A percentile compares a stretch with the other conserved stretches of the same genome.
phyloP scores from a whole-genome alignment of 2,888 invertebrate genomes.

The Stictocephala bisonia region DNA sequence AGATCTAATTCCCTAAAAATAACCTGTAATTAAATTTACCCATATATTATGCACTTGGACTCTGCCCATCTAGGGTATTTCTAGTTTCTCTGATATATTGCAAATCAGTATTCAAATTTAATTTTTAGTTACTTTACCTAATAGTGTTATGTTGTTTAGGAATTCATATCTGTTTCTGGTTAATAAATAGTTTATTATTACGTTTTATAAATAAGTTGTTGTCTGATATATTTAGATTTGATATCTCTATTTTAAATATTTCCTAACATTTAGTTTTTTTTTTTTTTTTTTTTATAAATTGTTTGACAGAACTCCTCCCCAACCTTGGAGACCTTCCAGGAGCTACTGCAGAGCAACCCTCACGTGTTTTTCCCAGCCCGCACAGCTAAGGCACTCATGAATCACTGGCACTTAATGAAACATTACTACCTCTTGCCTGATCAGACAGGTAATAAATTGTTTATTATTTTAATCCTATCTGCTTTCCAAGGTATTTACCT shows the following conservation, averaged over 20 bases:
- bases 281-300: no score
- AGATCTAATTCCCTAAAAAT: no score
- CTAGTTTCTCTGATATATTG: no score
- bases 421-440: slow-evolving; percentile 92
- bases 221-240: not conserved
- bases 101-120: no score
- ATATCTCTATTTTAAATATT: not conserved
- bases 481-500: no score
- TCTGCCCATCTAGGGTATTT: no score
- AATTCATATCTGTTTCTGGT: no score
- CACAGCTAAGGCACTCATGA: slow-evolving; percentile 84
- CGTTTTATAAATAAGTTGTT: not conserved
- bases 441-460: slow-evolving; percentile 83
- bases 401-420: slow-evolving; percentile 93
- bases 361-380: slow-evolving; percentile 89
- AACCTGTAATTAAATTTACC: no score
- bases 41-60: no score
- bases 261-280: not conserved
- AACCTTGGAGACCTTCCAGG: slow-evolving; percentile 83
- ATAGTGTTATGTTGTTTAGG: no score
- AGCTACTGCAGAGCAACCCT: slow-evolving; percentile 83
- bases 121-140: no score
- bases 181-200: not conserved
- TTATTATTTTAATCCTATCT: no score
- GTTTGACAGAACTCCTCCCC: slow-evolving; percentile 75